phyloP scores from a whole-genome alignment of 1,140 invertebrate genomes.

The Drosophila rhopaloa region DNA sequence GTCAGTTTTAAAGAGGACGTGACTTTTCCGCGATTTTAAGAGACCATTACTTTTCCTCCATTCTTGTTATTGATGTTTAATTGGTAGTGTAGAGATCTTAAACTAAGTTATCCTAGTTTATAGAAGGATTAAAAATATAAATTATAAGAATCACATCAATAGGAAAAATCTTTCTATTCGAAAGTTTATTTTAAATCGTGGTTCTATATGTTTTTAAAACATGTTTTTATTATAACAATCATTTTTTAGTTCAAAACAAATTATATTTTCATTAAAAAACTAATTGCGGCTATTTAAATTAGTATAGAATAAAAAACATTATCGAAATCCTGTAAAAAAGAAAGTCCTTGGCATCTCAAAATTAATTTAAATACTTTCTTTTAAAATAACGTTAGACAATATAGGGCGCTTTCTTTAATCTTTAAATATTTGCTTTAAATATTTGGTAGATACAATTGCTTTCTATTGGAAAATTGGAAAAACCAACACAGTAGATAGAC shows the following conservation, averaged over 20 bases:
- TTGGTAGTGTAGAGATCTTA: background rate
- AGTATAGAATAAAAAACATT: background rate
- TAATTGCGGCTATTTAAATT: background rate
- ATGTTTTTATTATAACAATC: too few relatives aligned
- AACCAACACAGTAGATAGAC: background rate
- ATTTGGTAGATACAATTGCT: background rate
- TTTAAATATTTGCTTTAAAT: background rate
- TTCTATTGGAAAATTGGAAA: slow-evolving; percentile 5
- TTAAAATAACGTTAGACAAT: background rate
- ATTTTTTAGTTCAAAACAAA: too few relatives aligned
- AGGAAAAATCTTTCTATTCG: too few relatives aligned
- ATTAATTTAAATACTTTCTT: too few relatives aligned
- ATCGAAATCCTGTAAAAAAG: background rate
- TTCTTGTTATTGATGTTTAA: slow-evolving; percentile 2
- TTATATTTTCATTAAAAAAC: too few relatives aligned
- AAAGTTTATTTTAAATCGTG: too few relatives aligned
- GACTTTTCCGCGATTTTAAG: slow-evolving; percentile 41
- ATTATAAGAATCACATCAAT: too few relatives aligned
- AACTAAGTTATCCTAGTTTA: background rate
- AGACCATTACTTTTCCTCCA: background rate
- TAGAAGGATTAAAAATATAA: background rate
- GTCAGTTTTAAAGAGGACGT: slow-evolving; percentile 34
- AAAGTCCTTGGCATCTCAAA: background rate
- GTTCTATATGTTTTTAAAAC: too few relatives aligned
- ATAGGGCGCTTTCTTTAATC: background rate